These are phyloP conservation scores for Pocillopora damicornis DNA, from an alignment of 64 coral and sea anemone genomes.

Conservation along the genomic window DNA sequence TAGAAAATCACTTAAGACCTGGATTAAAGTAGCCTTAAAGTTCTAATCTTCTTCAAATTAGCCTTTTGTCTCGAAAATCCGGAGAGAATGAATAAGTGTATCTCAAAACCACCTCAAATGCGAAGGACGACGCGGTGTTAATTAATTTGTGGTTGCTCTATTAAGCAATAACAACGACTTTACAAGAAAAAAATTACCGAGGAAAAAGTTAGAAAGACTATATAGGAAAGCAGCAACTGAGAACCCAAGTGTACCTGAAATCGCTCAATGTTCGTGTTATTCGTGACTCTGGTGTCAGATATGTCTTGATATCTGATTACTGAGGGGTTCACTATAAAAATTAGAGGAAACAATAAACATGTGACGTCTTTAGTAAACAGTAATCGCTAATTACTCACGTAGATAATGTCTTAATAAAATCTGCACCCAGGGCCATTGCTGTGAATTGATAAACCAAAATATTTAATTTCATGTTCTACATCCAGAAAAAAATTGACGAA, in stretches of 20 bases:
- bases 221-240: not conserved
- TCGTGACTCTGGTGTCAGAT: not conserved
- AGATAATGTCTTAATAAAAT: not conserved
- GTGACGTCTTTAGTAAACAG: not conserved
- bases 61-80: not conserved
- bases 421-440: not conserved
- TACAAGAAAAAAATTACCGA: not conserved
- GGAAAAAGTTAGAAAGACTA: not conserved
- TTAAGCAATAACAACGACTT: not conserved
- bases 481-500: not conserved
- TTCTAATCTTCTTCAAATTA: not conserved
- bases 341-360: slow-evolving; percentile 16
- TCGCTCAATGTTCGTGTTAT: not conserved
- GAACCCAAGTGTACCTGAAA: not conserved
- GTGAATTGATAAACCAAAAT: not conserved
- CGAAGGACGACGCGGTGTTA: not conserved
- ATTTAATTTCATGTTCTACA: not conserved
- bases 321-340: slow-evolving; percentile 16
- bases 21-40: not conserved
- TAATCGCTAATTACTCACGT: slow-evolving; percentile 15
- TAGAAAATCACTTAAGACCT: not conserved
- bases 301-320: slow-evolving; percentile 30
- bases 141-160: not conserved
- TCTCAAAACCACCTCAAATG: not conserved
- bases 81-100: not conserved